These are phyloP conservation scores for Bambusicola thoracicus DNA, from an alignment of 2,113 vertebrate genomes.

Conservation along the genomic window DNA sequence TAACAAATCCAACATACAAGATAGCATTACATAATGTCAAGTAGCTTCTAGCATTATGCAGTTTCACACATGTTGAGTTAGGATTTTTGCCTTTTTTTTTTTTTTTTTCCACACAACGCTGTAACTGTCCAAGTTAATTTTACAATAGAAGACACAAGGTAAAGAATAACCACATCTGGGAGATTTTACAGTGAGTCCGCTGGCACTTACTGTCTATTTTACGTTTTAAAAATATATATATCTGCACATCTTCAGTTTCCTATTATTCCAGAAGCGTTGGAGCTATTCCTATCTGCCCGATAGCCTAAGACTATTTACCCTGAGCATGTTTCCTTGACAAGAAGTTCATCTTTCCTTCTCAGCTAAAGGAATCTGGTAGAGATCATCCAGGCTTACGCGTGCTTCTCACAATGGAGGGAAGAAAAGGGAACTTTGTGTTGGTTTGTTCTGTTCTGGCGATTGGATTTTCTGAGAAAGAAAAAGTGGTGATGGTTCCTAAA, in stretches of 20 bases:
- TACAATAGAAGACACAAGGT: conserved; percentile 83
- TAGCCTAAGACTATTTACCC: conserved; percentile 57
- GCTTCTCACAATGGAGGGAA: neutral
- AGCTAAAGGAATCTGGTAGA: conserved; percentile 29
- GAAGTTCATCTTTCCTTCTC: conserved; percentile 44
- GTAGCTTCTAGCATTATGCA: conserved; percentile 82
- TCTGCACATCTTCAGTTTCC: conserved; percentile 59
- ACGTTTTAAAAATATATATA: conserved; percentile 48
- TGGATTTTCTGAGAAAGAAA: neutral
- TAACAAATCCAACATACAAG: conserved; percentile 88
- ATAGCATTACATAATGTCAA: conserved; percentile 83
- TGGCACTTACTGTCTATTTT: conserved; percentile 57
- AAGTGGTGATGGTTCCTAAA: neutral
- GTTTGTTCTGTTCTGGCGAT: neutral
- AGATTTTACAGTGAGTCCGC: conserved; percentile 67
- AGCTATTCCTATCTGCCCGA: conserved; percentile 31
- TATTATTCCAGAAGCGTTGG: conserved; percentile 45
- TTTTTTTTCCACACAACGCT: conserved; percentile 71
- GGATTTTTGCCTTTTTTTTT: conserved; percentile 40
- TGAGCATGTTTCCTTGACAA: conserved; percentile 68
- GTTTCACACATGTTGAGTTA: conserved; percentile 76
- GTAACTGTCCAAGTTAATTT: conserved; percentile 75
- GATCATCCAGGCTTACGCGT: neutral
- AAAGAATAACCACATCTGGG: conserved; percentile 76
- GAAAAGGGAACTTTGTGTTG: neutral